These are phyloP conservation scores for Zygaena filipendulae DNA, from an alignment of 2,888 invertebrate genomes.

Conservation along the genomic window DNA sequence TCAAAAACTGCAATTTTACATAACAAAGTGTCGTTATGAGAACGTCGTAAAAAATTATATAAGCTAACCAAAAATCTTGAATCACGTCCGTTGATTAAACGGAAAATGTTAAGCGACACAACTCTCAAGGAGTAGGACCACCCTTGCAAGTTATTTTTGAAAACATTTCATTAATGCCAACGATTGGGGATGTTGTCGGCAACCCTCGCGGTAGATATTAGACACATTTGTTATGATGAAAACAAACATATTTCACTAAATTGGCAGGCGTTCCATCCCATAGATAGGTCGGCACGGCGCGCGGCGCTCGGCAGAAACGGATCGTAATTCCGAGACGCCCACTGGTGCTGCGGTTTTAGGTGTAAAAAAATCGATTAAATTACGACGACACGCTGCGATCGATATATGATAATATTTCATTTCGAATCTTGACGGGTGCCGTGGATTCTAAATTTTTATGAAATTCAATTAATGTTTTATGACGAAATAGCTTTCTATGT, in stretches of 20 bases:
- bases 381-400: constrained; percentile 65
- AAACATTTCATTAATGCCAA: constrained; percentile 40
- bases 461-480: constrained; percentile 62
- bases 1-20: constrained; percentile 33
- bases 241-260: constrained; percentile 62
- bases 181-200: constrained; percentile 28
- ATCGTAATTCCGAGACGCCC: constrained; percentile 59
- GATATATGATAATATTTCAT: constrained; percentile 65
- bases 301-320: constrained; percentile 57
- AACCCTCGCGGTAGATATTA: constrained; percentile 33
- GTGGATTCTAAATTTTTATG: constrained; percentile 53
- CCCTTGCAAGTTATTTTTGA: constrained; percentile 50
- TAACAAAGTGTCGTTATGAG: too few relatives aligned
- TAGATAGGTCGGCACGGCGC: too few relatives aligned
- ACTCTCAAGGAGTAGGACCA: too few relatives aligned
- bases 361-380: constrained; percentile 68
- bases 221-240: constrained; percentile 48
- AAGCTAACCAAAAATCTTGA: constrained; percentile 7
- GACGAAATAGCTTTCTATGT: constrained; percentile 46
- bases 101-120: too few relatives aligned
- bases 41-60: too few relatives aligned
- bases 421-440: constrained; percentile 40
- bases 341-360: constrained; percentile 61
- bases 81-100: constrained; percentile 4
- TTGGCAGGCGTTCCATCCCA: constrained; percentile 35